These are phyloP conservation scores for Peromyscus aztecus DNA, from an alignment of 2,797 vertebrate genomes.

Conservation along the genomic window DNA sequence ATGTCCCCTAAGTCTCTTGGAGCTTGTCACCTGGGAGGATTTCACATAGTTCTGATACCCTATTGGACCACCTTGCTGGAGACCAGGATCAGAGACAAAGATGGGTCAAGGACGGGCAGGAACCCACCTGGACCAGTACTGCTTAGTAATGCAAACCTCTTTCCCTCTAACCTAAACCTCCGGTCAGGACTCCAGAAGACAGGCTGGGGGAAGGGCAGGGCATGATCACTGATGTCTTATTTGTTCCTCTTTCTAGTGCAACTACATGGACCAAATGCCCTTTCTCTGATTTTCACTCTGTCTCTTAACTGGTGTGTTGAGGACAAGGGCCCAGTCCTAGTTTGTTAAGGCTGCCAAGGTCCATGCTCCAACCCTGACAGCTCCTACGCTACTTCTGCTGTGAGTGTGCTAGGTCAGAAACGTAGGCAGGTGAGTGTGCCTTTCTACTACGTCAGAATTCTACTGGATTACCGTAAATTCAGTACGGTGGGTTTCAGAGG, in stretches of 20 bases:
- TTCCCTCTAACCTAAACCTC: neutral
- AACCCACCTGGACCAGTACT: neutral
- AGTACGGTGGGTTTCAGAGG: neutral
- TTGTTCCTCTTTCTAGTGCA: neutral
- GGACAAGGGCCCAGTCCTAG: neutral
- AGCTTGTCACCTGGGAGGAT: neutral
- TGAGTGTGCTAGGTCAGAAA: neutral
- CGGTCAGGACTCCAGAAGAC: too few species aligned
- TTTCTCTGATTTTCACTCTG: neutral
- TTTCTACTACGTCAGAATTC: neutral
- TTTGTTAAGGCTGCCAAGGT: neutral
- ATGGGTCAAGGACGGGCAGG: neutral
- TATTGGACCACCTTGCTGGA: neutral
- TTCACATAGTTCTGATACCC: neutral
- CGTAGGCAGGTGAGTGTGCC: neutral
- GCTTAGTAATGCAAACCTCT: neutral
- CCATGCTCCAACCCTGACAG: too few species aligned
- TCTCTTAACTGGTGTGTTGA: neutral
- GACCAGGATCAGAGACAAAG: neutral
- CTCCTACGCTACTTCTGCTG: neutral
- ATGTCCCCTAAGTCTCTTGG: neutral
- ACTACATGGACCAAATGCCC: too few species aligned
- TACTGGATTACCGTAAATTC: neutral
- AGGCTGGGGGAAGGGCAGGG: neutral
- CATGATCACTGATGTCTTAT: neutral